These are phyloP conservation scores for Trichogramma pretiosum DNA, from an alignment of 1,140 invertebrate species.

Conservation along the genomic window DNA sequence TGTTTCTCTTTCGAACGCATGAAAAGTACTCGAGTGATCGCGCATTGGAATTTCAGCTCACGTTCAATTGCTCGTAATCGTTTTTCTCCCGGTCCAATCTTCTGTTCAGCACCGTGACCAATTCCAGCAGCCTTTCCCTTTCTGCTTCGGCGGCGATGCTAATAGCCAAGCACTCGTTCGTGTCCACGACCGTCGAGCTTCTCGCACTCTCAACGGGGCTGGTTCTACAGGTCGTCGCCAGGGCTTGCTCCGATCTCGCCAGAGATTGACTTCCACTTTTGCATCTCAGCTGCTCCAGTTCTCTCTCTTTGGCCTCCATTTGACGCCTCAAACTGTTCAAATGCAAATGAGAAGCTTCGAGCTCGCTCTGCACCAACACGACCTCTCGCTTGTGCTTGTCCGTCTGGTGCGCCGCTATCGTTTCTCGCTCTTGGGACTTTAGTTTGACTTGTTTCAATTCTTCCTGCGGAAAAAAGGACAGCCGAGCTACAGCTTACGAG, in stretches of 20 bases:
- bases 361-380: conserved; percentile 24
- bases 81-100: conserved; percentile 46
- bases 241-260: not conserved
- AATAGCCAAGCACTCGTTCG: conserved; percentile 36
- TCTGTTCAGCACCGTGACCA: conserved; percentile 43
- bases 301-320: conserved; percentile 29
- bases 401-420: conserved; percentile 17
- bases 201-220: not conserved
- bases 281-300: conserved; percentile 24
- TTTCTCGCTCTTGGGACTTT: conserved; percentile 25
- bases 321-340: conserved; percentile 23
- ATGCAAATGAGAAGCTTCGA: conserved; percentile 23
- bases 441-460: conserved; percentile 25
- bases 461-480: too few relatives aligned
- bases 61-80: conserved; percentile 24
- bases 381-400: conserved; percentile 26
- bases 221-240: not conserved
- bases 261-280: not conserved
- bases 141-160: conserved; percentile 48
- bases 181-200: conserved; percentile 10
- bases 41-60: too few relatives aligned
- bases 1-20: not conserved
- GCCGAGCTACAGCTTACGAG: too few relatives aligned
- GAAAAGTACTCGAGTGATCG: not conserved
- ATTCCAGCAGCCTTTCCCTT: conserved; percentile 45